A percentile compares a stretch with the other conserved stretches of the same genome.
Evolutionary conservation across 1,140 invertebrate species (phyloP).

Genomic region (Coptotermes formosanus): DNA sequence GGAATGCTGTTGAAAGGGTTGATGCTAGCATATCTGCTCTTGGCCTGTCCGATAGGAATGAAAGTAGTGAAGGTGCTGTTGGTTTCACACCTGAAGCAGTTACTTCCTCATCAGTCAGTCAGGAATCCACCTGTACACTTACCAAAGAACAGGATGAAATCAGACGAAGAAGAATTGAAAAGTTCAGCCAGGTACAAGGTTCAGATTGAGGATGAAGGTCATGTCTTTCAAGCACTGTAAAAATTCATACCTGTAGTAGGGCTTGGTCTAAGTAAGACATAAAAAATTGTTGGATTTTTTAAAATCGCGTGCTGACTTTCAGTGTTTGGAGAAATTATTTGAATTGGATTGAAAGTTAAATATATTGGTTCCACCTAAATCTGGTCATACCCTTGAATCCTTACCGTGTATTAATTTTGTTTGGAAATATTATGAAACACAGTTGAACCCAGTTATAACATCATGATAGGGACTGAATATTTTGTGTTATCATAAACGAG

Average conservation of each 20-base stretch:
- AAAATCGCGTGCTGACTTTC: background rate
- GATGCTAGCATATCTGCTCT: background rate
- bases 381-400: too few relatives aligned
- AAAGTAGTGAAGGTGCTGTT: constrained; percentile 20
- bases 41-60: background rate
- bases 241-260: background rate
- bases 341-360: too few relatives aligned
- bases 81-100: background rate
- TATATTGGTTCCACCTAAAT: too few relatives aligned
- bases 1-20: background rate
- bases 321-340: background rate
- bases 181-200: constrained; percentile 50
- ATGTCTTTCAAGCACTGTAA: background rate
- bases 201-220: constrained; percentile 7
- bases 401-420: too few relatives aligned
- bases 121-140: background rate
- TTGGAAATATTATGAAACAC: too few relatives aligned
- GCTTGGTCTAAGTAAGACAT: background rate
- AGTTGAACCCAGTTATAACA: too few relatives aligned
- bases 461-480: too few relatives aligned
- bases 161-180: constrained; percentile 67
- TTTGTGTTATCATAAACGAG: too few relatives aligned
- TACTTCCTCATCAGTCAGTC: background rate
- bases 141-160: constrained; percentile 53
- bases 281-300: background rate